These are phyloP conservation scores for Laspeyria flexula DNA, from an alignment of 2,888 invertebrate species.

Conservation along the genomic window DNA sequence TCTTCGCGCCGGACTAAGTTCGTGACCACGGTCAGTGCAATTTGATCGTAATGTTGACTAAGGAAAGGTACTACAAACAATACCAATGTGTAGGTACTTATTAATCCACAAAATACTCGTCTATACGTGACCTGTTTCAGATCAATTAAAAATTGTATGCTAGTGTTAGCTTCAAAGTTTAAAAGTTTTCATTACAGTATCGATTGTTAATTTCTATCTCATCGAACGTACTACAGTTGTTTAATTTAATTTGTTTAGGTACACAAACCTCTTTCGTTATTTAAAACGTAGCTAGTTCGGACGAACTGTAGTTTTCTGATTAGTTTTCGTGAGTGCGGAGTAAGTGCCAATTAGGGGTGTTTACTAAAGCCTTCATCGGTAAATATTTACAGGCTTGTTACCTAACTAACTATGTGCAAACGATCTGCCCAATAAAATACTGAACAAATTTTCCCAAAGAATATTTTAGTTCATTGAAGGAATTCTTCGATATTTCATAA, in stretches of 20 bases:
- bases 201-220: too few relatives aligned
- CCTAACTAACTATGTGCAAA: conserved; percentile 44
- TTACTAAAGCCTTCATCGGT: conserved; percentile 46
- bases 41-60: too few relatives aligned
- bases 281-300: conserved; percentile 20
- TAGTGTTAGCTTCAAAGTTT: too few relatives aligned
- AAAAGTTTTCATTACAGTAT: too few relatives aligned
- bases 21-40: too few relatives aligned
- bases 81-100: too few relatives aligned
- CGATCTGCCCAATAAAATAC: conserved; percentile 40
- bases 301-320: conserved; percentile 44
- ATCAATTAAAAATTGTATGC: too few relatives aligned
- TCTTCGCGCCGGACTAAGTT: too few relatives aligned
- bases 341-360: conserved; percentile 60
- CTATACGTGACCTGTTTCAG: too few relatives aligned
- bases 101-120: too few relatives aligned
- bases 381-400: conserved; percentile 49
- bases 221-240: background rate
- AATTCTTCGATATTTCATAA: conserved; percentile 34
- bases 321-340: conserved; percentile 42
- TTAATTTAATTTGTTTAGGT: background rate
- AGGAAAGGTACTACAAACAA: too few relatives aligned
- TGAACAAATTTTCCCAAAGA: conserved; percentile 23
- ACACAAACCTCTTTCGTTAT: background rate
- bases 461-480: conserved; percentile 35